A percentile compares a stretch with the other conserved stretches of the same genome.
These are phyloP conservation scores for Rhegmatorhina hoffmannsi DNA, from an alignment of 2,113 vertebrate genomes.

Conservation along the genomic window DNA sequence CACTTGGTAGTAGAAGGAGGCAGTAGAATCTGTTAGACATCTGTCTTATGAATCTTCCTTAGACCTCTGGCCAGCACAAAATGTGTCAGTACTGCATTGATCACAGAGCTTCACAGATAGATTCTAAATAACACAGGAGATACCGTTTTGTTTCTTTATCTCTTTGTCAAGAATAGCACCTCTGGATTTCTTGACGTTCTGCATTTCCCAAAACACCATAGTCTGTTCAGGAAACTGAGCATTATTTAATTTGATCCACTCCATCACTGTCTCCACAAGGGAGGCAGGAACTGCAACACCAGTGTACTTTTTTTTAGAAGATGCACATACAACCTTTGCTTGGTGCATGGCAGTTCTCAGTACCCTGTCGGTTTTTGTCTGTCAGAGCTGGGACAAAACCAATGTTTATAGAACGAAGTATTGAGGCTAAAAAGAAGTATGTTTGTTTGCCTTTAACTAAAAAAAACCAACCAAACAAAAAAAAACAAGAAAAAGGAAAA, in stretches of 20 bases:
- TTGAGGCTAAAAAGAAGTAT: not conserved
- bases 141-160: not conserved
- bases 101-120: not conserved
- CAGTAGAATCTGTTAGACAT: not conserved
- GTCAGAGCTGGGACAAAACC: not conserved
- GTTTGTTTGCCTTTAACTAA: not conserved
- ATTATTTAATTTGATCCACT: not conserved
- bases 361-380: not conserved
- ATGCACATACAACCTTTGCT: not conserved
- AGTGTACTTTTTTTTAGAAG: not conserved
- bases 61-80: not conserved
- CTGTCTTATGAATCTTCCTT: not conserved
- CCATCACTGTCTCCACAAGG: not conserved
- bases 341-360: not conserved
- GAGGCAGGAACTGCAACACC: not conserved
- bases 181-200: not conserved
- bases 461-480: not conserved
- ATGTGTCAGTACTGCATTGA: not conserved
- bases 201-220: rapidly evolving
- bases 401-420: not conserved
- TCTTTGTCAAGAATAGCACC: not conserved
- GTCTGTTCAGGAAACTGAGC: not conserved
- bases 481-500: not conserved
- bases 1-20: not conserved
- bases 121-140: not conserved